Base-by-base conservation (phyloP, 2,888 invertebrate species). In the Selenia dentaria region DNA sequence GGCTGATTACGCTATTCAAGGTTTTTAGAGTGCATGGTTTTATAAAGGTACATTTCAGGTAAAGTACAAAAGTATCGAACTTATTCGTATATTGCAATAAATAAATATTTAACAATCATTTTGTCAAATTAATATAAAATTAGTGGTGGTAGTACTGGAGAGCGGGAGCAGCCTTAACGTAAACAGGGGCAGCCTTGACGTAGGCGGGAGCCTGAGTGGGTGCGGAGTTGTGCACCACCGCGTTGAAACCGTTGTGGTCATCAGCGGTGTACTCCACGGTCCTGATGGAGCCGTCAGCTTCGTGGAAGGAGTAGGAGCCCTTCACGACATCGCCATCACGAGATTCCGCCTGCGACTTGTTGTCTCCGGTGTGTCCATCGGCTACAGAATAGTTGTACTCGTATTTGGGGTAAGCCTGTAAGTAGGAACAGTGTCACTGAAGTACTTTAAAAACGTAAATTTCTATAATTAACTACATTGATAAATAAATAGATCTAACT, bases 321-420 rank as follows among this genome's bases (percentile, higher is more conserved):
- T 88, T 88, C 54, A 92, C 92, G 1, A 81, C 87, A 59, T 92
- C 92, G 28, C 92, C 92, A 59, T 92, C 92, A 54, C 88, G 83
- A 49, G 67, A 62, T 68, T 92, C 92, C 52, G 91, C 87, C 71
- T 92, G 92, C 49, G 83, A 81, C 78, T 92, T 92, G 75, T 89
- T 83, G 79, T 92, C 92, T 31, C 92, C 92, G 68, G 92, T 92
- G 74, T 92, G 91, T 11, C 85, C 77, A 67, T 92, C 92, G 54
- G 90, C 82, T 1, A 92, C 92, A 14, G 91, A 91, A 81, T 92
- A 92, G 42, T 78, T 81, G 83, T 82, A 92, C 62, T 91, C 85
- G 73, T 89, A 90, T 64, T 81, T 82, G 53, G 89, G 90, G 72
- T 87, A 70, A 1, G 88, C 74, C 83, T 87, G 61, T 1, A n/a